A percentile compares a stretch with the other conserved stretches of the same genome.
Evolutionary conservation across 2,113 vertebrate genomes (phyloP).

Genomic region (Mustelus asterias): DNA sequence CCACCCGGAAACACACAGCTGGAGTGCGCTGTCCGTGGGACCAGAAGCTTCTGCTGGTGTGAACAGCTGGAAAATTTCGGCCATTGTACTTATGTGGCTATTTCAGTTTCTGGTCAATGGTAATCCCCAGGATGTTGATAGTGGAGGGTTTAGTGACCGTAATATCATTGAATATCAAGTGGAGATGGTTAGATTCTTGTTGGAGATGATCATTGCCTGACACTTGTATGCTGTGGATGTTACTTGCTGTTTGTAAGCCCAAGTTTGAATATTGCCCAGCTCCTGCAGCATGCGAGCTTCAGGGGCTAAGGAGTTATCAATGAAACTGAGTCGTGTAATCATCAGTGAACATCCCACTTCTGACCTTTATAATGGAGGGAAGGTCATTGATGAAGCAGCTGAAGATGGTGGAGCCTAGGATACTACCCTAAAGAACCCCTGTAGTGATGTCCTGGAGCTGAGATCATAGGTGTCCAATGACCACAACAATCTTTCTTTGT

Average conservation of each 20-base stretch:
- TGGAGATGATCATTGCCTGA: not conserved
- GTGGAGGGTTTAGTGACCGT: not conserved
- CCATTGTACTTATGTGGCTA: no score
- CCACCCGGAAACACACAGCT: no score
- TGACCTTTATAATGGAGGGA: not conserved
- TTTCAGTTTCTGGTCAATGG: not conserved
- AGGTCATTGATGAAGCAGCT: not conserved
- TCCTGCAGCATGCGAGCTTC: not conserved
- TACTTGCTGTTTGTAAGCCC: not conserved
- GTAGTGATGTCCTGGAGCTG: not conserved
- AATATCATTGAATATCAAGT: not conserved
- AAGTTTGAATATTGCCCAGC: not conserved
- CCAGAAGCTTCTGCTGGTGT: no score
- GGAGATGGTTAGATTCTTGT: not conserved
- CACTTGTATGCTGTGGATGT: not conserved
- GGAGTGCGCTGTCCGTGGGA: no score
- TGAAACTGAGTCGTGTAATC: not conserved
- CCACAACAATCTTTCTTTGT: not conserved
- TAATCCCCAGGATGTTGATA: not conserved
- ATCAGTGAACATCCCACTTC: not conserved
- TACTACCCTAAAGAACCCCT: not conserved
- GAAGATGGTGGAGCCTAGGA: not conserved
- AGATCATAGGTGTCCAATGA: not conserved
- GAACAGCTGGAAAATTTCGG: no score
- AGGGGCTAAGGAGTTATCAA: not conserved